Base-by-base conservation (phyloP, 2,113 vertebrate genomes). In the Gobio gobio region DNA sequence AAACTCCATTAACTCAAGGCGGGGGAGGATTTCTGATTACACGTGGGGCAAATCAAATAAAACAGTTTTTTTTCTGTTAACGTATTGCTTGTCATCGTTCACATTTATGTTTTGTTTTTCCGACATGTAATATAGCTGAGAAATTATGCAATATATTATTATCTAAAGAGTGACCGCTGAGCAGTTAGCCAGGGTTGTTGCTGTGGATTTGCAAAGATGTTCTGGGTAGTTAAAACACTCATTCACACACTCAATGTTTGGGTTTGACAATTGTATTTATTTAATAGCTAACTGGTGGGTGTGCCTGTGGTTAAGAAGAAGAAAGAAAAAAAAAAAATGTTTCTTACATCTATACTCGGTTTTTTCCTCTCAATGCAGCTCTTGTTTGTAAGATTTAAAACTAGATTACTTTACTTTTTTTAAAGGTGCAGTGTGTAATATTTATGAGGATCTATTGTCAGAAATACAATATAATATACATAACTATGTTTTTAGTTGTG, bases 1-100 rank as follows among this genome's bases (percentile, higher is more conserved):
- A 81, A 84, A 76, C 70, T 43, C 51, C 63, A 78, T 82, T 88
- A 78, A 75, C 26, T 73, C 54, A 10, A 29, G 26, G 29, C 56
- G 14, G 51, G 70, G 3, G 24, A 58, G 33, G 56, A 33, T 72
- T 45, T 68, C 64, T 64, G 75, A 87, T 81, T 84, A 74, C 40
- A 59, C 20, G 1, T 3, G 10, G 49, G 66, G 66, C 12, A 26
- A 66, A 66, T 64, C 59, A 66, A 83, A 72, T 72, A 40, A 70
- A 70, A 36, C 6, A 12, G 4, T 54, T 61, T 22, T 5, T 22
- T 40, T 70, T 43, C 10, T 20, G 8, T 72, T 29, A 56, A 24
- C 1, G 16, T 18, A 36, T 63, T 75, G 40, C 43, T 74, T 63
- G 36, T 61, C 29, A 59, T 73, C 10, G 58, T 49, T 8, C 63